phyloP scores from a whole-genome alignment of 35 echinoderm and acorn worm genomes.

The Eucidaris tribuloides region DNA sequence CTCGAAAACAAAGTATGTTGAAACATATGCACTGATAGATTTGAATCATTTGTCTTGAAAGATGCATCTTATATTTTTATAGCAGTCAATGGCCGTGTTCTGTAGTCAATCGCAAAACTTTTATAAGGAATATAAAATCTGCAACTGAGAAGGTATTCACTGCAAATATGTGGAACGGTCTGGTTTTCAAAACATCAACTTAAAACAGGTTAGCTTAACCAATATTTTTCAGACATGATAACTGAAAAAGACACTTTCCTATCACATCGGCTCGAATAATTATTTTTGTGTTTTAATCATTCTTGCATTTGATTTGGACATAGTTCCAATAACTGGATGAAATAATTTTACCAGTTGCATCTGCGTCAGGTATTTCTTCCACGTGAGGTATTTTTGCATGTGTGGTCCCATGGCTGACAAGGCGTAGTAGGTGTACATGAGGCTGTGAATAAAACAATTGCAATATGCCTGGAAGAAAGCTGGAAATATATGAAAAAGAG shows the following conservation, averaged over 20 bases:
- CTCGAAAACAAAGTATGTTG: too few species aligned
- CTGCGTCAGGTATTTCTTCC: slow-evolving; percentile 85
- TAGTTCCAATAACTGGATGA: neutral
- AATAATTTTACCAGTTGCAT: slow-evolving; percentile 73
- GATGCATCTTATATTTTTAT: neutral
- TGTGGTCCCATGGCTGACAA: slow-evolving; percentile 68
- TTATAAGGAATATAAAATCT: neutral
- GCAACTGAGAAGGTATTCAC: too few species aligned
- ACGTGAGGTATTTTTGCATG: slow-evolving; percentile 89
- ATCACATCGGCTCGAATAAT: neutral
- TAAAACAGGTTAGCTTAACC: neutral
- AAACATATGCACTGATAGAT: neutral
- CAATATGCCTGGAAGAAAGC: slow-evolving; percentile 76
- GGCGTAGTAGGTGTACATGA: slow-evolving; percentile 91
- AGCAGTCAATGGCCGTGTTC: neutral
- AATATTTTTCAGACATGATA: neutral
- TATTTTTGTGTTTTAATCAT: neutral
- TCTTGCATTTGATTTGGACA: neutral
- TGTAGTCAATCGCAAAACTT: neutral
- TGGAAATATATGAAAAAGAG: slow-evolving; percentile 39
- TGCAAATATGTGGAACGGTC: too few species aligned
- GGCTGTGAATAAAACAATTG: slow-evolving; percentile 81
- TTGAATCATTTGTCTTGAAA: neutral
- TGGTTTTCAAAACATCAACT: neutral
- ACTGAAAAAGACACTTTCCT: neutral